phyloP scores from a whole-genome alignment of 2,888 invertebrate genomes.

The Erynnis tages region DNA sequence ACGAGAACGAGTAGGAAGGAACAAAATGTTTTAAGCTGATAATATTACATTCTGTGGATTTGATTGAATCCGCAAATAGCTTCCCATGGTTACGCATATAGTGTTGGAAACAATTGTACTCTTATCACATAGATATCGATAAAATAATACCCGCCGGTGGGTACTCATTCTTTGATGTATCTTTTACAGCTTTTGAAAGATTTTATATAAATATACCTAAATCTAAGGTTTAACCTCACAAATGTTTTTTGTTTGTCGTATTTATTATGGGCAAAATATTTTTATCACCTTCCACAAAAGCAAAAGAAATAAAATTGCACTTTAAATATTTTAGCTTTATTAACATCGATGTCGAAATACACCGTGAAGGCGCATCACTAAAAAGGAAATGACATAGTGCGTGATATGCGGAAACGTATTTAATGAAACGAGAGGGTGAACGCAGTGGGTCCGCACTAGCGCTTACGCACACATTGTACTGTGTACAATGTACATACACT shows the following conservation, averaged over 20 bases:
- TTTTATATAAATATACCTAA: too few species aligned
- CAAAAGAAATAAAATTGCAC: too few species aligned
- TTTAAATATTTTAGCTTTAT: too few species aligned
- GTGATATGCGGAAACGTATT: constrained; percentile 81
- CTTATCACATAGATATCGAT: constrained; percentile 31
- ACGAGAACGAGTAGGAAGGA: constrained; percentile 2
- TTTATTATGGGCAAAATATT: too few species aligned
- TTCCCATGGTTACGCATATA: constrained; percentile 62
- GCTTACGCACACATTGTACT: constrained; percentile 32
- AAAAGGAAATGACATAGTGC: constrained; percentile 79
- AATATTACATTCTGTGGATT: constrained; percentile 69
- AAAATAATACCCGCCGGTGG: constrained; percentile 35
- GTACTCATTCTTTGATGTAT: too few species aligned
- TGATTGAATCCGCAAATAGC: constrained; percentile 78
- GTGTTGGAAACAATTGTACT: constrained; percentile 38
- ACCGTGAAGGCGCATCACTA: constrained; percentile 45
- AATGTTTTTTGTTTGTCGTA: too few species aligned
- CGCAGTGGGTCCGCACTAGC: constrained; percentile 53
- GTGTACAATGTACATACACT: neutral
- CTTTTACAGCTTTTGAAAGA: too few species aligned
- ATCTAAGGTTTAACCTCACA: too few species aligned
- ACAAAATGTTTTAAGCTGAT: constrained; percentile 41
- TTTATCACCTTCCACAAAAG: too few species aligned
- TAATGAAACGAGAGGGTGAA: constrained; percentile 78
- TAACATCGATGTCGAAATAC: constrained; percentile 44